Base-by-base conservation (phyloP, 2,113 vertebrate genomes). In the Todiramphus saurophagus region DNA sequence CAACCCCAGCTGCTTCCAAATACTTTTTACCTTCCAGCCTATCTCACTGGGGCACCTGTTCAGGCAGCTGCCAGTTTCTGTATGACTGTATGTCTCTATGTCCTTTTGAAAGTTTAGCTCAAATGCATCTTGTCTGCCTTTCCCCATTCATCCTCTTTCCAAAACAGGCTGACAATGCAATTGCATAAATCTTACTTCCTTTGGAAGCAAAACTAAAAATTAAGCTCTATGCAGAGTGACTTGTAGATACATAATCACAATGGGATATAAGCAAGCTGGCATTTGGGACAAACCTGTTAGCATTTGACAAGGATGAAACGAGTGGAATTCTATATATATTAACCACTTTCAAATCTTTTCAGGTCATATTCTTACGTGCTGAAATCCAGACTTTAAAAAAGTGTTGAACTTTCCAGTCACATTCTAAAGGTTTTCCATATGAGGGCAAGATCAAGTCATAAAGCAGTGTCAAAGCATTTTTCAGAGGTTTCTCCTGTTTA, bases 361-460 rank as follows among this genome's bases (percentile, higher is more conserved):
- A 74, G n/a, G 28, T 37, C 4, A 0, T 58, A 37, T 76, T 44
- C 31, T 66, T n/a, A 35, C 14, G 30, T 7, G 7, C 15, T 50
- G 13, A 16, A 70, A 87, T 63, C 23, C 7, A 37, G 48, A n/a
- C 4, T 85, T 87, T 1, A 67, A 79, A 87, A 93, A 93, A 90
- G 64, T 27, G 55, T 93, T 94, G 93, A 60, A 25, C 30, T 80
- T 93, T 90, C 18, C 44, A 83, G 60, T 83, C 43, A 77, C 83
- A 78, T 84, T 91, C 60, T 84, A 91, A 94, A 87, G 16, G 27
- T 88, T 76, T 96, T 93, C 70, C 67, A 82, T 68, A 76, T 83
- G 76, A 75, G 15, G 5, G 21, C 19, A 92, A 87, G 41, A 89
- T 78, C 72, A 87, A 90, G 78, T 90, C 17, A 81, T 87, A 84